A percentile compares a stretch with the other conserved stretches of the same genome.
Evolutionary conservation across 2,113 vertebrate species (phyloP).

Genomic region (Telmatochromis bifrenatus): DNA sequence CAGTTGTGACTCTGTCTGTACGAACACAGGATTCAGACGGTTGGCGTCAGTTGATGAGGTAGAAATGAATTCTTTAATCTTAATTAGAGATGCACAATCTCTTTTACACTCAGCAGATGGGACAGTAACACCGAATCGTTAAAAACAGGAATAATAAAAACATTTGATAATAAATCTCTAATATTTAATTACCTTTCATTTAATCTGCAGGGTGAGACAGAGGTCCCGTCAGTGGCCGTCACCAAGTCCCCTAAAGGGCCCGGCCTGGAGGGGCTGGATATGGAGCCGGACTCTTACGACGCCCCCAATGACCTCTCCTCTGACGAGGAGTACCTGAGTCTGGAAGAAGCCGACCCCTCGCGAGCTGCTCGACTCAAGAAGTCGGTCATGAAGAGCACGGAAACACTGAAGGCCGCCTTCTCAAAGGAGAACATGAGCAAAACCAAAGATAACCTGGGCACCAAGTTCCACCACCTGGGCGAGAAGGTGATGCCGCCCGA

Average conservation of each 20-base stretch:
- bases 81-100: too few species aligned
- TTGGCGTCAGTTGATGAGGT: background rate
- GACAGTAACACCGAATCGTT: background rate
- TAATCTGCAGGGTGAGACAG: slow-evolving; percentile 78
- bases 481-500: slow-evolving; percentile 91
- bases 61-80: too few species aligned
- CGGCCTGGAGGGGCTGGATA: slow-evolving; percentile 60
- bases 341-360: slow-evolving; percentile 78
- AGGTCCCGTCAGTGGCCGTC: slow-evolving; percentile 82
- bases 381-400: slow-evolving; percentile 82
- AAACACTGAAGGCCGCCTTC: slow-evolving; percentile 91
- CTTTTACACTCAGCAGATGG: background rate
- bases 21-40: background rate
- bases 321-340: slow-evolving; percentile 87
- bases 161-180: background rate
- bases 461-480: slow-evolving; percentile 84
- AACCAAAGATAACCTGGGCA: slow-evolving; percentile 86
- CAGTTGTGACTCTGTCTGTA: rapidly evolving
- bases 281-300: slow-evolving; percentile 77
- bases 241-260: slow-evolving; percentile 76
- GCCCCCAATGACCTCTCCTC: slow-evolving; percentile 89
- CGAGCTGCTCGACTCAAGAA: slow-evolving; percentile 82
- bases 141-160: background rate
- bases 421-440: slow-evolving; percentile 93
- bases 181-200: background rate